Percentiles rank a stretch among this genome's conserved stretches.
phyloP scores from a whole-genome alignment of 2,113 vertebrate genomes.

The Hypomesus transpacificus region DNA sequence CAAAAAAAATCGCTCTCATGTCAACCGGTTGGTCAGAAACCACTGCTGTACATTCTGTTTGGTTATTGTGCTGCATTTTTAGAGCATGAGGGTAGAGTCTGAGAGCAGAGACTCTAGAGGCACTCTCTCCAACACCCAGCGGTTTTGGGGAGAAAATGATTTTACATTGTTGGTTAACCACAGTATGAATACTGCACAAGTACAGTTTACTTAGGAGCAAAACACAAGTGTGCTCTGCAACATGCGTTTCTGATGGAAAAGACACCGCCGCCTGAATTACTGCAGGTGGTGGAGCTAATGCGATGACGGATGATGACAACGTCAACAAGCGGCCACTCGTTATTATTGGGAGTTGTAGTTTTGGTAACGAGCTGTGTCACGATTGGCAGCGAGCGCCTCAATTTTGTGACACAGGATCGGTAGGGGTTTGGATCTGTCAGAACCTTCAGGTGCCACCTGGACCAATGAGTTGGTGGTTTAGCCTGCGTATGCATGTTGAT shows the following conservation, averaged over 20 bases:
- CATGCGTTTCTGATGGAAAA: constrained; percentile 33
- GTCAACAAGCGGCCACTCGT: constrained; percentile 10
- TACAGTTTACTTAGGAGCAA: constrained; percentile 54
- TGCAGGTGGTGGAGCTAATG: constrained; percentile 22
- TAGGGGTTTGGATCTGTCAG: constrained; percentile 2
- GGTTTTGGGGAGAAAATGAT: constrained; percentile 61
- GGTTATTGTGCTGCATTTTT: constrained; percentile 14
- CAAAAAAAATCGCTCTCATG: constrained; percentile 9
- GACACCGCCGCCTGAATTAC: constrained; percentile 30
- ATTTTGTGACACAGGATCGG: not conserved
- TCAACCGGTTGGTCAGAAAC: not conserved
- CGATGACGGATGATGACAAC: constrained; percentile 28
- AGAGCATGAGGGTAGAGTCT: constrained; percentile 23
- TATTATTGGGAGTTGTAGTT: not conserved
- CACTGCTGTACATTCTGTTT: constrained; percentile 1
- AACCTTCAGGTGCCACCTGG: constrained; percentile 1
- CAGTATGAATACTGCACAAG: constrained; percentile 56
- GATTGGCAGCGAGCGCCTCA: not conserved
- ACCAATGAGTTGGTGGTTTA: not conserved
- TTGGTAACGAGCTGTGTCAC: constrained; percentile 20
- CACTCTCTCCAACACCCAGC: constrained; percentile 37
- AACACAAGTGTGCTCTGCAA: constrained; percentile 49
- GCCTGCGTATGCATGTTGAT: not conserved
- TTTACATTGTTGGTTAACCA: constrained; percentile 68
- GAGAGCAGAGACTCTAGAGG: constrained; percentile 37